These are phyloP conservation scores for Protonibea diacanthus DNA, from an alignment of 2,797 vertebrate genomes.

Conservation along the genomic window DNA sequence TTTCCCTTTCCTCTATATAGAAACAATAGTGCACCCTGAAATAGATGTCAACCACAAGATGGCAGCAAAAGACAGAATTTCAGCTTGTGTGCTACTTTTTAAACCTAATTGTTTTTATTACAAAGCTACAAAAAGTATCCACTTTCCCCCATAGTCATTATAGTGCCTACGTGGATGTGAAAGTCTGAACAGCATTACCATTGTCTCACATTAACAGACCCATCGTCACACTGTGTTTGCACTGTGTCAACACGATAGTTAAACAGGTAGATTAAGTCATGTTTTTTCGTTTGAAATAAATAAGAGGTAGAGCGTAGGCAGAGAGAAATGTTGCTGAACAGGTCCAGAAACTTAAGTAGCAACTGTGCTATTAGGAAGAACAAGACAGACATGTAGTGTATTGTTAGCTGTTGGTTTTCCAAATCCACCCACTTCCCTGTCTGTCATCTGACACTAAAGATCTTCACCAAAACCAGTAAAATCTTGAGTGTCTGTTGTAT, in stretches of 20 bases:
- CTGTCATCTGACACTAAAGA: background rate
- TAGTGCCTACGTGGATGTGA: background rate
- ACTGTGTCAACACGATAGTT: background rate
- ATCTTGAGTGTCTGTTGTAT: background rate
- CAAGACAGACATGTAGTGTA: background rate
- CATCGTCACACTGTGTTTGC: background rate
- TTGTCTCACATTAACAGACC: background rate
- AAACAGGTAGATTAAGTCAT: background rate
- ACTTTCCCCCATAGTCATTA: background rate
- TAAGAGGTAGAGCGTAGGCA: too few relatives aligned
- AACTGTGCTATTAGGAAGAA: background rate
- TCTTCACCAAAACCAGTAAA: background rate
- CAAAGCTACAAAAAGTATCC: background rate
- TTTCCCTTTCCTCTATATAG: background rate
- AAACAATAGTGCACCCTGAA: background rate
- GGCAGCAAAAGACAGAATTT: slow-evolving; percentile 33
- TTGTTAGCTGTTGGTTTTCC: background rate
- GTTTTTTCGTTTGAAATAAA: background rate
- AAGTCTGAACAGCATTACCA: background rate
- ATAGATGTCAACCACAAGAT: slow-evolving; percentile 44
- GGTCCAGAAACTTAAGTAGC: background rate
- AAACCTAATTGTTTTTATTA: background rate
- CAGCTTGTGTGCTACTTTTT: background rate
- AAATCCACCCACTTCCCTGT: background rate
- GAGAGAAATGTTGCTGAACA: slow-evolving; percentile 8